Base-by-base conservation (phyloP, 2,113 vertebrate species). In the Platysteira castanea region DNA sequence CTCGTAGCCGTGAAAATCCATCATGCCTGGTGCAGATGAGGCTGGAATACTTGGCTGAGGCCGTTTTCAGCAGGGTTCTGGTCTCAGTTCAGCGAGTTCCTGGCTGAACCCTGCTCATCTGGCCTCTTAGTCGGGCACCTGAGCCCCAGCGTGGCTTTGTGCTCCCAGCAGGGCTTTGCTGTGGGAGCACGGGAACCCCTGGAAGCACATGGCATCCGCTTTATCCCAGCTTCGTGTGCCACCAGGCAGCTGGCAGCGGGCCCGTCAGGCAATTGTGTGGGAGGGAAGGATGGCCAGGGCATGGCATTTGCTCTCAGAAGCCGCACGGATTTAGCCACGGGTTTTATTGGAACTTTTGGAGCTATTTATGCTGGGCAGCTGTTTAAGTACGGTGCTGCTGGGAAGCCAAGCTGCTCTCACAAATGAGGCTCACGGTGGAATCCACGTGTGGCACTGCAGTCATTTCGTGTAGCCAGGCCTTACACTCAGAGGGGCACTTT, bases 281-380 rank as follows among this genome's bases (percentile, higher is more conserved):
- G 15, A 84, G 83, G 71, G 44, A 8, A 63, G 50, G 76, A 33
- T 88, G 63, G 68, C 85, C 88, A 65, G 83, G 74, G 84, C 21
- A 0, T 33, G 88, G 82, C 82, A 35, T 52, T 93, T n/a, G 21
- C 54, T 52, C 37, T 70, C 67, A 73, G 85, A 83, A 92, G 61
- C 71, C 1, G 37, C 87, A 37, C 5, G 14, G 70, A 80, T 88
- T 93, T 73, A 90, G 63, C 83, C 73, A 31, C 33, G 1, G 30
- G 27, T 57, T 90, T 90, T 65, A 63, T 24, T 74, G 92, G 59
- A 81, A 65, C 79, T 90, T 89, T 26, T 54, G 47, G 79, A 86
- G 68, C 76, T 92, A 9, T 88, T 96, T 88, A 4, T 85, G 50
- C 90, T 33, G 70, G 90, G 54, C 61, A 59, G 86, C 69, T 93